A percentile compares a stretch with the other conserved stretches of the same genome.
phyloP scores from a whole-genome alignment of 2,113 vertebrate genomes.

The Leucoraja erinaceus region DNA sequence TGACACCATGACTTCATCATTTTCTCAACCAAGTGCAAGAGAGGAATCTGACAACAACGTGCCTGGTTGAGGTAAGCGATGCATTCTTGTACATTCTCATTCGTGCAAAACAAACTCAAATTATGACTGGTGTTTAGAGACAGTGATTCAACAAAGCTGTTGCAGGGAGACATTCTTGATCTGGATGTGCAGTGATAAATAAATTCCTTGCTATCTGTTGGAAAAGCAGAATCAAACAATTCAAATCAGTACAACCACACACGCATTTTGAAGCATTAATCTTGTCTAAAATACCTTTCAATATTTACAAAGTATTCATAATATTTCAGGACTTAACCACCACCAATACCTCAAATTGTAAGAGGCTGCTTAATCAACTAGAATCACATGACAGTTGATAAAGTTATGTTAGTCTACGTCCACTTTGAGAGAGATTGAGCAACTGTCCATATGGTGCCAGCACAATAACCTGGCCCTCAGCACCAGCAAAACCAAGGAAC shows the following conservation, averaged over 20 bases:
- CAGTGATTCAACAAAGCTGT: constrained; percentile 62
- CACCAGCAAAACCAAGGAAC: no score
- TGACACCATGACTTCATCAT: not conserved
- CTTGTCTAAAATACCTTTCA: not conserved
- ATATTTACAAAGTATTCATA: not conserved
- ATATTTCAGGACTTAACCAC: not conserved
- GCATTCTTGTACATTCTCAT: constrained; percentile 81
- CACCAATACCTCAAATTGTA: not conserved
- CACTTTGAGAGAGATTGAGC: no score
- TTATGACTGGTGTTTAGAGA: constrained; percentile 65
- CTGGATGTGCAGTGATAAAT: constrained; percentile 66
- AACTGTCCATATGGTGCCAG: no score
- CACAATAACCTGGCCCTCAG: no score
- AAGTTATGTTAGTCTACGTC: not conserved
- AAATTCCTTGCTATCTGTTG: constrained; percentile 65
- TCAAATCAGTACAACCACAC: not conserved
- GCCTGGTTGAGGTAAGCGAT: constrained; percentile 85
- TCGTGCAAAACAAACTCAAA: constrained; percentile 84
- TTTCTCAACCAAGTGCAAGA: not conserved
- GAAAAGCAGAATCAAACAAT: constrained; percentile 42
- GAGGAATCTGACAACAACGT: constrained; percentile 38
- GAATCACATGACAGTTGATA: not conserved
- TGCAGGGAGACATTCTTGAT: constrained; percentile 64
- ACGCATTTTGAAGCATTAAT: not conserved
- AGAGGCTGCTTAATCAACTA: not conserved